phyloP scores from a whole-genome alignment of 2,113 vertebrate genomes.

The Peromyscus maniculatus region DNA sequence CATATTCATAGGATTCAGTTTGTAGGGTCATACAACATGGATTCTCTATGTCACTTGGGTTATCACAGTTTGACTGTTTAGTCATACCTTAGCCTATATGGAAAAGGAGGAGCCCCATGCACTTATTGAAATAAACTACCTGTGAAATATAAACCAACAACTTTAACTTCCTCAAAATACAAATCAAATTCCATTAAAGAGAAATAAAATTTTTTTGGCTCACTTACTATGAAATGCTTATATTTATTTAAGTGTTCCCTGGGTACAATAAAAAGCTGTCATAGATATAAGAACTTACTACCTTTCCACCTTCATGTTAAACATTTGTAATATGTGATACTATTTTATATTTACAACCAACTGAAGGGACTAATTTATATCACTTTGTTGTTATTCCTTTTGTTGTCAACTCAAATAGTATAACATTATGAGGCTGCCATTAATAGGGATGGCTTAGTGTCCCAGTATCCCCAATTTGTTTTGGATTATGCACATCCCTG shows the following conservation, averaged over 20 bases:
- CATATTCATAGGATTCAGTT: not conserved
- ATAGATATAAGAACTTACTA: not conserved
- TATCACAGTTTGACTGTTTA: not conserved
- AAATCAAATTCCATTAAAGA: not conserved
- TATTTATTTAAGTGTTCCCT: constrained; percentile 40
- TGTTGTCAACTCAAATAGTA: not conserved
- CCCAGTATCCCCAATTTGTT: too few relatives aligned
- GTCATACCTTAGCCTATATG: not conserved
- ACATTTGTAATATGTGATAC: not conserved
- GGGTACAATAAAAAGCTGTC: not conserved
- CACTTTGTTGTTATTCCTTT: not conserved
- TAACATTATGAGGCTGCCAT: not conserved
- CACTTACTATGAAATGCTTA: not conserved
- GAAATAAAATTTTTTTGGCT: not conserved
- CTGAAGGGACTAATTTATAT: not conserved
- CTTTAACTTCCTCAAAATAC: not conserved
- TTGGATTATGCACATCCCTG: too few relatives aligned
- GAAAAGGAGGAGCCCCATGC: not conserved
- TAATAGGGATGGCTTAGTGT: too few relatives aligned
- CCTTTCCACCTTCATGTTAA: not conserved
- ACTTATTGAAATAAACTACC: not conserved
- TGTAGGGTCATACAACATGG: fast-evolving
- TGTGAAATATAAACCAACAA: not conserved
- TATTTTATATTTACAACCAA: not conserved
- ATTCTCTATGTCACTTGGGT: not conserved